A percentile compares a stretch with the other conserved stretches of the same genome.
Evolutionary conservation across 2,797 vertebrate genomes (phyloP).

Genomic region (Tolypeutes matacus): DNA sequence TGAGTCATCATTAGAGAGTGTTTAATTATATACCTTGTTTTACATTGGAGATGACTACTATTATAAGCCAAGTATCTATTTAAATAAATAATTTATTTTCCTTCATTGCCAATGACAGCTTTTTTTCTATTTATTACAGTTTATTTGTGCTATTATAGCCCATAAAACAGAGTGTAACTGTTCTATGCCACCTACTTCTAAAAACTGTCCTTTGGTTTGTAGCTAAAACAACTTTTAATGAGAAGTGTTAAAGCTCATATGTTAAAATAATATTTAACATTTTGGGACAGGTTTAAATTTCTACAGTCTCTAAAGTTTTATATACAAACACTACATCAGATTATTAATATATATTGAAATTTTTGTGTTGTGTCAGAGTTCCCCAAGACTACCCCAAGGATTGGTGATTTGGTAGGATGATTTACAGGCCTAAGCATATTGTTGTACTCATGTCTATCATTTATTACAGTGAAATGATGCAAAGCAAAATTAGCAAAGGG

Average conservation of each 20-base stretch:
- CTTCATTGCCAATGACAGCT: background rate
- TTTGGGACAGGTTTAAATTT: background rate
- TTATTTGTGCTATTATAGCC: background rate
- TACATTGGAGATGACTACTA: no score
- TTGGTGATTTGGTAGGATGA: background rate
- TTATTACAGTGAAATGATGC: background rate
- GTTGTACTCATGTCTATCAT: background rate
- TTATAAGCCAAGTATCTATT: background rate
- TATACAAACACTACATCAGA: background rate
- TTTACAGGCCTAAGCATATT: background rate
- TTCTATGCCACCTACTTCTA: background rate
- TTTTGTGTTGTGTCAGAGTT: background rate
- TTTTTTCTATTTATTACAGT: background rate
- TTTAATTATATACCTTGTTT: constrained; percentile 26
- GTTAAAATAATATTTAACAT: background rate
- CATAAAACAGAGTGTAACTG: background rate
- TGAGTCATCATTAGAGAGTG: background rate
- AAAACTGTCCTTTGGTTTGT: background rate
- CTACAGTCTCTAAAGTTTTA: background rate
- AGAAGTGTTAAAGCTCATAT: constrained; percentile 4
- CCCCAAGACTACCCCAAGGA: background rate
- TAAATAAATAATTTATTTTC: constrained; percentile 27
- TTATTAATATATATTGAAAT: background rate
- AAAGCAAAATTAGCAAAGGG: constrained; percentile 23
- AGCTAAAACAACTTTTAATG: background rate